A percentile compares a stretch with the other conserved stretches of the same genome.
phyloP scores from a whole-genome alignment of 1,140 invertebrate species.

The Heliconius hermathena region DNA sequence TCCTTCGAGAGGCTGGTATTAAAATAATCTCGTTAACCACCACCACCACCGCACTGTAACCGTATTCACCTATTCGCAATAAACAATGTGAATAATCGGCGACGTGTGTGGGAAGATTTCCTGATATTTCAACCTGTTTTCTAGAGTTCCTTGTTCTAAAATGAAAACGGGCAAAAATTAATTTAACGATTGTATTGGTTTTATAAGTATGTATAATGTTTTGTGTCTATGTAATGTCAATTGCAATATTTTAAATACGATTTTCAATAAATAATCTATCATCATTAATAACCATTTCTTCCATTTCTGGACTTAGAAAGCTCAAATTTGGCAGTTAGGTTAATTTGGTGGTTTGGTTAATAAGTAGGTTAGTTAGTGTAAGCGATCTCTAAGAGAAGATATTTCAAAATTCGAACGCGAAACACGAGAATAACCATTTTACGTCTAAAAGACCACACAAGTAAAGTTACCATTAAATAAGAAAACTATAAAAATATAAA shows the following conservation, averaged over 20 bases:
- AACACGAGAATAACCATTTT: no score
- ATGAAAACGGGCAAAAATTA: neutral
- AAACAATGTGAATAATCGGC: conserved; percentile 37
- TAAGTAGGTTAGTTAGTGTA: no score
- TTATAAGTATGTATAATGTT: neutral
- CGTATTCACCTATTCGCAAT: conserved; percentile 38
- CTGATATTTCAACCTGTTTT: conserved; percentile 29
- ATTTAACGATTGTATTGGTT: neutral
- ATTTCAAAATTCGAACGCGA: no score
- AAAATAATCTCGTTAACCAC: conserved; percentile 34
- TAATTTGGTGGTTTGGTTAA: no score
- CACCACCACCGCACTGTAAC: conserved; percentile 22
- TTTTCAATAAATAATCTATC: no score
- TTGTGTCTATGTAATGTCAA: neutral
- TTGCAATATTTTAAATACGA: neutral
- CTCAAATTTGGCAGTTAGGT: no score
- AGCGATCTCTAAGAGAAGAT: no score
- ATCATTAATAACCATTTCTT: no score
- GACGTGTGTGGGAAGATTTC: conserved; percentile 37
- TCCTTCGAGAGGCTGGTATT: conserved; percentile 35
- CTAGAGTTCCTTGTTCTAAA: conserved; percentile 3
- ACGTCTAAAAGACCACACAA: no score
- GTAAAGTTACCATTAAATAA: no score
- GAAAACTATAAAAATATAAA: no score
- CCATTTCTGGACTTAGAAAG: no score